phyloP scores from a whole-genome alignment of 2,113 vertebrate species.

The Thoracochromis brauschi region DNA sequence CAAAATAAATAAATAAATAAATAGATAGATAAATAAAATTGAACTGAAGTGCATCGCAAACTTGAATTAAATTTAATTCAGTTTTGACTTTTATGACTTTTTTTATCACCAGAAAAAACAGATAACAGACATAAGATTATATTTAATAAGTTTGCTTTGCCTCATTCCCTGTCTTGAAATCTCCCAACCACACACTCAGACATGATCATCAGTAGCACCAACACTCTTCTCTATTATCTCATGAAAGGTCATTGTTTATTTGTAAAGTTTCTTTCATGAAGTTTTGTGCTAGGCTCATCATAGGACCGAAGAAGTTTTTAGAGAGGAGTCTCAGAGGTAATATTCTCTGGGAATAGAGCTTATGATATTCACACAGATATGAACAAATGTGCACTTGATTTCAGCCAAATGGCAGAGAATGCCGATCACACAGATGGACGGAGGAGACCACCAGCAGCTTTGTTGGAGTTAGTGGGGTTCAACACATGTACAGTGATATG shows the following conservation, averaged over 20 bases:
- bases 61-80: neutral
- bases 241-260: neutral
- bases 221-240: neutral
- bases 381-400: neutral
- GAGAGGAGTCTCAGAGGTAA: neutral
- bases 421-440: neutral
- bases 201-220: neutral
- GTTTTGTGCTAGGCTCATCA: neutral
- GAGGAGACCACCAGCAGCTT: neutral
- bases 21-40: neutral
- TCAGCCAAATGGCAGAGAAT: neutral
- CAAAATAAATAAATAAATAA: neutral
- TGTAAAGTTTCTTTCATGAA: neutral
- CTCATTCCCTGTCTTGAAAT: neutral
- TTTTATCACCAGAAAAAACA: neutral
- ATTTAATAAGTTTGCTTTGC: neutral
- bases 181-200: neutral
- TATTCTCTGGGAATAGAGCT: neutral
- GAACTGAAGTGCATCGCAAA: neutral
- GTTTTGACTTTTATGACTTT: neutral
- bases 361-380: neutral
- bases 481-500: neutral
- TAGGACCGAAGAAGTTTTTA: neutral
- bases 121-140: neutral
- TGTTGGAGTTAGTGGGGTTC: neutral